Conservation (phyloP, 2,113 vertebrate genomes). For the Myxocyprinus asiaticus region DNA sequence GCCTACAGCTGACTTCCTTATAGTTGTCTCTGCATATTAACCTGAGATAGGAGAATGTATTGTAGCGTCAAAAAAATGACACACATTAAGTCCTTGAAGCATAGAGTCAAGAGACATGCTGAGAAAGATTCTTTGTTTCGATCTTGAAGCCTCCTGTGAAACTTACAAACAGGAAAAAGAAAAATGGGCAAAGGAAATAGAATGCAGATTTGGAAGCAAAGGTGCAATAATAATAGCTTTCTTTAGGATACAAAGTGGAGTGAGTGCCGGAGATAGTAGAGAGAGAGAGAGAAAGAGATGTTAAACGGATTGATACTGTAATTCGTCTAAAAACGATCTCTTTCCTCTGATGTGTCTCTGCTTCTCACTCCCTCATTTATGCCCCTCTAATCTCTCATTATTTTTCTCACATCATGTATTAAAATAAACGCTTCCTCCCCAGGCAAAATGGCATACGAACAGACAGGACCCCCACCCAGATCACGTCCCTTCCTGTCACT, state of each 20-base stretch:
- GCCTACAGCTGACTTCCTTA: too few relatives aligned
- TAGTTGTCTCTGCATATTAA: too few relatives aligned
- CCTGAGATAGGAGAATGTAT: too few relatives aligned
- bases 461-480: slow-evolving; percentile 47
- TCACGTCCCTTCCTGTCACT: slow-evolving; percentile 40
- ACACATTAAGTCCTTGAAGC: neutral
- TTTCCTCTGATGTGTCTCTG: slow-evolving; percentile 7
- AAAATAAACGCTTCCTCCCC: slow-evolving; percentile 48
- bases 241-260: neutral
- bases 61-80: too few relatives aligned
- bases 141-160: neutral
- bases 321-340: slow-evolving; percentile 1
- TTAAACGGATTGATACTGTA: neutral
- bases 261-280: neutral
- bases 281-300: neutral
- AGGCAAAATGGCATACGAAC: slow-evolving; percentile 51
- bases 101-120: neutral
- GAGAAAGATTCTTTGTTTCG: neutral
- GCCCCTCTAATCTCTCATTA: slow-evolving; percentile 25
- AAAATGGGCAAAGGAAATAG: neutral
- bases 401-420: slow-evolving; percentile 53
- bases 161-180: slow-evolving; percentile 12
- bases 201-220: neutral
- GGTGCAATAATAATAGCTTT: neutral
- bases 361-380: slow-evolving; percentile 32